Base-by-base conservation (phyloP, 2,888 invertebrate genomes). In the Chloromyia formosa region DNA sequence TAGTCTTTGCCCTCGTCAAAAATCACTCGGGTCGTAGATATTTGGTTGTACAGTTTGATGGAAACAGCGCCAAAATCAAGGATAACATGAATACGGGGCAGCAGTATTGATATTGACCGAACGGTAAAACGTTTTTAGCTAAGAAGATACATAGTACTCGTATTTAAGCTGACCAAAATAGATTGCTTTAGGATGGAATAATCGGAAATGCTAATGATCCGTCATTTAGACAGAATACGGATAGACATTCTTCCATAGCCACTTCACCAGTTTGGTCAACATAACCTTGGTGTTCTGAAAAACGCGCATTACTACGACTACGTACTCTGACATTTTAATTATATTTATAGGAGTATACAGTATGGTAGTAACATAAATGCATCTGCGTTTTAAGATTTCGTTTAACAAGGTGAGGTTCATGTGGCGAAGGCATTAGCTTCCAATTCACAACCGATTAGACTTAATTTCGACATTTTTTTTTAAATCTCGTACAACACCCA, bases 1-100 rank as follows among this genome's bases (percentile, higher is more conserved):
- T 58, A 42, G 58, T 56, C 18, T 71, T 71, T 71, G 71, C 71
- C 71, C 71, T 71, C 58, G 71, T 40, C 20, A 58, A 53, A 53
- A 18, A 18, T n/a, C 27, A 35, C 27, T 35, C 27, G 27, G 27
- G 27, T 35, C 27, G 27, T 35, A 35, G 27, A 12, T 23, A 60
- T 23, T 23, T n/a, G 12, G 22, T 27, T 60, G 23, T 56, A 22
- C 18, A 23, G 60, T 12, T 12, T 60, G 23, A 60, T 56, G 18
- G 27, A 60, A 60, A 23, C 20, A 60, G 23, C 23, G 23, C 1
- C 60, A 60, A 60, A 23, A 60, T n/a, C n/a, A 14, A 60, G 60
- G n/a, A 27, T 60, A 35, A 7, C 49, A 49, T 49, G 12, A n/a
- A 49, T 12, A 49, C 16, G 49, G 12, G 12, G 2, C 14, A n/a